These are phyloP conservation scores for Clistopyga incitator DNA, from an alignment of 2,888 invertebrate species.

Conservation along the genomic window DNA sequence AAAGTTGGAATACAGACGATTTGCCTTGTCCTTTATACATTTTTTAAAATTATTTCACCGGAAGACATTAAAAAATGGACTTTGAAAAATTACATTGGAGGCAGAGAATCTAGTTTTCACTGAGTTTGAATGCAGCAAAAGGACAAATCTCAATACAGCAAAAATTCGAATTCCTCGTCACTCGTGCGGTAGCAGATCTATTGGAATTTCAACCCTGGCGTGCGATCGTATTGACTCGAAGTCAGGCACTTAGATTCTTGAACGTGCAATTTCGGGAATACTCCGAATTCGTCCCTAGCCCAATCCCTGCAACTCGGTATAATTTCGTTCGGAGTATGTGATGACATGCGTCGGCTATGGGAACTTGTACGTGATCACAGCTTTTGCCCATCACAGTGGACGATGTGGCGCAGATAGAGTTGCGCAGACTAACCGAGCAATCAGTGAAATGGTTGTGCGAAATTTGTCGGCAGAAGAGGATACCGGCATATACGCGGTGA, in stretches of 20 bases:
- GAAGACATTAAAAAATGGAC: no score
- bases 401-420: neutral
- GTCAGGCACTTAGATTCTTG: slow-evolving; percentile 4
- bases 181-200: neutral
- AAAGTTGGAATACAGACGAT: no score
- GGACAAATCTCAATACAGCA: no score
- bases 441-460: slow-evolving; percentile 24
- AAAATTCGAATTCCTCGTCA: neutral
- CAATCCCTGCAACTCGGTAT: neutral
- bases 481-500: neutral
- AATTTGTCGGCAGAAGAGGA: slow-evolving; percentile 3
- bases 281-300: neutral
- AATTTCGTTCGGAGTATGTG: slow-evolving; percentile 12
- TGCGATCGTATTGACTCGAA: neutral
- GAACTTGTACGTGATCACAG: neutral
- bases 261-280: slow-evolving; percentile 1
- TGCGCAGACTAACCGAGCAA: slow-evolving; percentile 3
- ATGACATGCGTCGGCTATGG: slow-evolving; percentile 8
- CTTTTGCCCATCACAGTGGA: slow-evolving; percentile 1
- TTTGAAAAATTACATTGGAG: no score
- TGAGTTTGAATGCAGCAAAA: no score
- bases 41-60: no score
- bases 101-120: no score
- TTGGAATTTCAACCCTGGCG: neutral
- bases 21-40: no score